These are phyloP conservation scores for Yponomeuta sedellus DNA, from an alignment of 2,888 invertebrate genomes.

Conservation along the genomic window DNA sequence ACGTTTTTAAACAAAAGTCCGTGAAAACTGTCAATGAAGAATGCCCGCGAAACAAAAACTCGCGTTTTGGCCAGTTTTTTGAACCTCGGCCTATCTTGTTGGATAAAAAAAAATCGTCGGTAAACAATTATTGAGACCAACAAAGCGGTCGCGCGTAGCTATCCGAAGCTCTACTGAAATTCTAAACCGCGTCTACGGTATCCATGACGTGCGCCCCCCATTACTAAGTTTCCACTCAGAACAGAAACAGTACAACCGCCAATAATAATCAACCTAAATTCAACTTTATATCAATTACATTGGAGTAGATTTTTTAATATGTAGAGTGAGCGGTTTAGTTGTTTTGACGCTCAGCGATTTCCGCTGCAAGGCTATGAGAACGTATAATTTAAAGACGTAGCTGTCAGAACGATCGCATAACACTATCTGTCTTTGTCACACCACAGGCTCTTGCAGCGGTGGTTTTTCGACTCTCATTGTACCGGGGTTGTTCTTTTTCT, in stretches of 20 bases:
- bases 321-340: slow-evolving; percentile 27
- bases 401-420: slow-evolving; percentile 38
- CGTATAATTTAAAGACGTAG: slow-evolving; percentile 76
- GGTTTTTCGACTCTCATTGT: slow-evolving; percentile 52
- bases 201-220: slow-evolving; percentile 75
- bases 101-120: slow-evolving; percentile 55
- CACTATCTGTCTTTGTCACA: slow-evolving; percentile 46
- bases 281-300: fast-evolving
- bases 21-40: neutral
- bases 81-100: slow-evolving; percentile 24
- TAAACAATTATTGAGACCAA: slow-evolving; percentile 69
- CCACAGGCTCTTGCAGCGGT: slow-evolving; percentile 12
- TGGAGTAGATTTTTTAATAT: slow-evolving; percentile 32
- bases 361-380: slow-evolving; percentile 74
- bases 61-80: slow-evolving; percentile 18
- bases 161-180: slow-evolving; percentile 77
- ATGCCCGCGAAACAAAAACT: neutral
- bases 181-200: slow-evolving; percentile 74
- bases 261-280: slow-evolving; percentile 16
- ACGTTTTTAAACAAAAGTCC: slow-evolving; percentile 13
- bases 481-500: slow-evolving; percentile 65
- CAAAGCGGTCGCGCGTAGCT: slow-evolving; percentile 72
- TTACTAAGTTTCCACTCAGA: slow-evolving; percentile 64
- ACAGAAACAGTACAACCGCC: slow-evolving; percentile 33
- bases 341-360: slow-evolving; percentile 32